Evolutionary conservation across 1,140 invertebrate genomes (phyloP).

Genomic region (Neodiprion fabricii): DNA sequence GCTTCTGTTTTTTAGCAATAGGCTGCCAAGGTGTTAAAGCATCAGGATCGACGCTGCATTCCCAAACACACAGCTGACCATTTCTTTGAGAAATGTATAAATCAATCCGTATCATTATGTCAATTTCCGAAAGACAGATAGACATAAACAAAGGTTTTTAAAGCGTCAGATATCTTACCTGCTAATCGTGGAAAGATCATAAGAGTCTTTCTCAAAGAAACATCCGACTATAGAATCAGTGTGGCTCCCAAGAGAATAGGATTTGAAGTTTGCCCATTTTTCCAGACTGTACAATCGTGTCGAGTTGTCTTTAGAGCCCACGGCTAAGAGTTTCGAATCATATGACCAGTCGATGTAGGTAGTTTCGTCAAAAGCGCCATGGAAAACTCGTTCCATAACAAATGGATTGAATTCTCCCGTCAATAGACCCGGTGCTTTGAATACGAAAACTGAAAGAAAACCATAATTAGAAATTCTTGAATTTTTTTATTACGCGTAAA

Average conservation of each 20-base stretch:
- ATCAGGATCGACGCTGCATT: slow-evolving; percentile 76
- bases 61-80: slow-evolving; percentile 85
- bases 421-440: slow-evolving; percentile 81
- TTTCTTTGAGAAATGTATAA: slow-evolving; percentile 58
- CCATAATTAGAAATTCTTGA: slow-evolving; percentile 25
- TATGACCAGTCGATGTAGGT: slow-evolving; percentile 90
- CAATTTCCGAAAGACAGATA: not conserved
- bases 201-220: slow-evolving; percentile 87
- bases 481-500: slow-evolving; percentile 19
- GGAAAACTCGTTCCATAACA: slow-evolving; percentile 82
- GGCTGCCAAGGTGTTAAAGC: slow-evolving; percentile 65
- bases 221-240: slow-evolving; percentile 81
- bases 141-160: slow-evolving; percentile 10
- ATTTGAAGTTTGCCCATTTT: slow-evolving; percentile 76
- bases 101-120: slow-evolving; percentile 18
- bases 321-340: slow-evolving; percentile 85
- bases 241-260: slow-evolving; percentile 79
- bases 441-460: slow-evolving; percentile 78
- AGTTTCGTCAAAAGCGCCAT: slow-evolving; percentile 80
- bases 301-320: slow-evolving; percentile 88
- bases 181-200: slow-evolving; percentile 81
- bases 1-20: slow-evolving; percentile 57
- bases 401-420: slow-evolving; percentile 89
- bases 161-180: slow-evolving; percentile 56
- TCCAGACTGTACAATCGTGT: slow-evolving; percentile 81